These are phyloP conservation scores for Sminthurinus aureus DNA, from an alignment of 2,888 invertebrate genomes.

Conservation along the genomic window DNA sequence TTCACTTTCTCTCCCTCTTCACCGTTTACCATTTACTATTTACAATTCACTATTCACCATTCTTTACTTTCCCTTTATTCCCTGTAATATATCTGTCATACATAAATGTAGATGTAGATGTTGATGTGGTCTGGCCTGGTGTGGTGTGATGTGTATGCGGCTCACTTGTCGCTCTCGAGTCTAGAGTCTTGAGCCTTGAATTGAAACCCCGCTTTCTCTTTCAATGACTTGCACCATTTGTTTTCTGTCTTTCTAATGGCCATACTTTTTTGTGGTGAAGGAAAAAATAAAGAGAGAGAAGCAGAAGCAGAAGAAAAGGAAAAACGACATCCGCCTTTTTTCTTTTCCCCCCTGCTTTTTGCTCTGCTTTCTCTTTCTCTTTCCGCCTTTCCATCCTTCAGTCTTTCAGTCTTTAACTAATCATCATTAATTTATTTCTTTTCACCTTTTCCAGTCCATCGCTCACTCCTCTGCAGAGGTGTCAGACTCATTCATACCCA, in stretches of 20 bases:
- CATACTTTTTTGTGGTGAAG: constrained; percentile 17
- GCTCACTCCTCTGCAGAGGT: constrained; percentile 10
- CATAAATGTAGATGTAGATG: too few relatives aligned
- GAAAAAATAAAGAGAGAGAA: too few relatives aligned
- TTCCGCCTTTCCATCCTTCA: background rate
- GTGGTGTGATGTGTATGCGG: constrained; percentile 3
- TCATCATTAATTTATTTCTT: constrained; percentile 39
- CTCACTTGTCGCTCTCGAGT: constrained; percentile 20
- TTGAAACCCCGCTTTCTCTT: constrained; percentile 10
- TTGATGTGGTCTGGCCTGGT: too few relatives aligned
- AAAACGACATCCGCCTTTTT: constrained; percentile 16
- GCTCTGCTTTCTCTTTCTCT: too few relatives aligned
- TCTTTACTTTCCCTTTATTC: constrained; percentile 1
- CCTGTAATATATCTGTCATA: too few relatives aligned
- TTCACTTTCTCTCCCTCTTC: constrained; percentile 31
- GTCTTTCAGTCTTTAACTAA: constrained; percentile 1
- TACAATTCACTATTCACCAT: constrained; percentile 1
- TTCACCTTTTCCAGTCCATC: constrained; percentile 25
- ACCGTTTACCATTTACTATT: background rate
- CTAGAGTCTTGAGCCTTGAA: background rate
- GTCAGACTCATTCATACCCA: constrained; percentile 12
- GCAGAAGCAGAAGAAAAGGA: too few relatives aligned
- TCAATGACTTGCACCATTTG: constrained; percentile 40
- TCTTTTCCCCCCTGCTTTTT: background rate
- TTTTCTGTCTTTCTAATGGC: constrained; percentile 23